Base-by-base conservation (phyloP, 1,140 invertebrate species). In the Hyphantria cunea region DNA sequence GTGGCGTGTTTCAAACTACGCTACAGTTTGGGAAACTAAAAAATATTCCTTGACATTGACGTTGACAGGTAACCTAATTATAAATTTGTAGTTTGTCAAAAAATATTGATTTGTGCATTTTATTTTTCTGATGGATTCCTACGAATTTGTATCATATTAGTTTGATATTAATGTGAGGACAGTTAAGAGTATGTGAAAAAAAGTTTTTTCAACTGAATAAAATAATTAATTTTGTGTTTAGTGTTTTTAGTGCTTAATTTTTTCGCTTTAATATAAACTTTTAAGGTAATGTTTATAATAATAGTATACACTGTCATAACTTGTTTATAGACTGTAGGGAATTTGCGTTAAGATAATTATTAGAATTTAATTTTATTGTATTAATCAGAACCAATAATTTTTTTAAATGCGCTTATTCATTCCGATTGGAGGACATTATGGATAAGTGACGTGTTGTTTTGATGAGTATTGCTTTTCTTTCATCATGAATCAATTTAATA, bases 11-110 rank as follows among this genome's bases (percentile, higher is more conserved):
- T 12, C 15, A 42, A 41, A 50, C 32, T 48, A 42, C 34, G 15
- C 54, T 47, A 15, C 44, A 49, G 33, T 15, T 2, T 11, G 41
- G 44, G 51, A 59, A 59, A 53, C 3, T 45, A 68, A 64, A 67
- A 63, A 64, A 52, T 45, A 12, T 12, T 15, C 34, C 45, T 64
- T 68, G 65, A 53, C 54, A 62, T 58, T 61, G 66, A 64, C 66
- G 39, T 68, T 68, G 67, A 69, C 67, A 69, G 67, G 67, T 69
- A 69, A 69, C 61, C 51, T 64, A 42, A 41, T 25, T 45, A 42
- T 34, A 34, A 54, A 47, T 39, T 54, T 41, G 33, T 49, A 37
- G 45, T 60, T 54, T 55, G 44, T 11, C 52, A 52, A 45, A 25
- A 56, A 58, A 56, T 64, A 68, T 68, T 68, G 60, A 68, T 68